Conservation (phyloP, 2,113 vertebrate genomes). For the Setophaga kirtlandii region DNA sequence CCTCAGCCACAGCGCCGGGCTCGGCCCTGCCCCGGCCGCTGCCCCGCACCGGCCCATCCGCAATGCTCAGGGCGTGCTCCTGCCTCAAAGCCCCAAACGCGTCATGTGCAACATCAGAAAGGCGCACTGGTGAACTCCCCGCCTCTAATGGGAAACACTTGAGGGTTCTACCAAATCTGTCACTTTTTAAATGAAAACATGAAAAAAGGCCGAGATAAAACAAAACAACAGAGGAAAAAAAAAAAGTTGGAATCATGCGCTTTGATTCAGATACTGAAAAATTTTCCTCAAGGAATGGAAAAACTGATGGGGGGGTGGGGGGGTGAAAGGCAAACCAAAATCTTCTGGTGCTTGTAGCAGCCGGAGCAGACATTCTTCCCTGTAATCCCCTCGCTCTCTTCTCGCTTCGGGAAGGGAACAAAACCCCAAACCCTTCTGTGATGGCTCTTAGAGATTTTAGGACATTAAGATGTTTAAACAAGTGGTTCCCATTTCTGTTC, state of each 20-base stretch:
- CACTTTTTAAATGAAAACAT: conserved; percentile 63
- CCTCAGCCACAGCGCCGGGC: fast-evolving
- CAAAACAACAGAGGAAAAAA: background rate
- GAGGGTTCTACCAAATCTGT: conserved; percentile 36
- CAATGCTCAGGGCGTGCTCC: background rate
- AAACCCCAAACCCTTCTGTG: background rate
- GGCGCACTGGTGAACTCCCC: conserved; percentile 29
- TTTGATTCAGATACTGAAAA: conserved; percentile 75
- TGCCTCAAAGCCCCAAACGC: background rate
- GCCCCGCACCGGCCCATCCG: conserved; percentile 3
- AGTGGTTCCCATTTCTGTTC: conserved; percentile 47
- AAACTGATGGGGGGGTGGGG: background rate
- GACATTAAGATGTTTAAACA: conserved; percentile 60
- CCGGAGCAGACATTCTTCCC: conserved; percentile 47
- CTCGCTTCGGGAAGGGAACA: background rate
- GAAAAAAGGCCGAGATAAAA: conserved; percentile 62
- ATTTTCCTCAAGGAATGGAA: conserved; percentile 71
- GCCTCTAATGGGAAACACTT: conserved; percentile 74
- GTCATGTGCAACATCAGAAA: conserved; percentile 62
- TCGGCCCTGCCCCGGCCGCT: background rate
- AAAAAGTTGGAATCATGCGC: conserved; percentile 39
- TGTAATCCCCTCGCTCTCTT: background rate
- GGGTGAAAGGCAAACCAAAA: background rate
- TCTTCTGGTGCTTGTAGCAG: conserved; percentile 31
- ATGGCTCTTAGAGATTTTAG: conserved; percentile 25